Evolutionary conservation across 2,888 invertebrate species (phyloP), one percentile per base, ranked within the genome.

Genomic region (Spisula subtruncata): DNA sequence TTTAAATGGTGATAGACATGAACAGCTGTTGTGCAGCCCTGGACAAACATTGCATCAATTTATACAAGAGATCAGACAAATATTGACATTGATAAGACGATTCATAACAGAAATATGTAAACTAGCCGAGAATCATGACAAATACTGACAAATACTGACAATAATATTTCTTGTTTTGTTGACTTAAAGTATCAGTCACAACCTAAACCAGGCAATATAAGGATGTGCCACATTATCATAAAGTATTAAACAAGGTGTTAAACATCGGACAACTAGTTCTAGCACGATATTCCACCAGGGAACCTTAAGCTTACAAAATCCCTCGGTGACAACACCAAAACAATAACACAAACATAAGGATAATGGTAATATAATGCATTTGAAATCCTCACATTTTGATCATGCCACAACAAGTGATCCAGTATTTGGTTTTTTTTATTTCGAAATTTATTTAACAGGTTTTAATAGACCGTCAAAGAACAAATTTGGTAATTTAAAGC

Each of bases 21-120:
- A 46, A 25, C 46, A 81, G 48, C 29, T 48, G 51, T 81, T 48
- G 81, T 81, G 51, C 81, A 81, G 81, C n/a, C 81, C 14, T 35
- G 32, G 32, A 75, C 75, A 75, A 75, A 75, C 75, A 75, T 75
- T 75, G 75, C 75, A 75, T 75, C 75, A 35, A 75, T 75, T 35
- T 18, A 75, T 75, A 81, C 14, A 25, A 25, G 48, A 79, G 51
- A 85, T 85, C 80, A 35, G n/a, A 20, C 54, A 79, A 85, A 85
- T 80, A 85, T 85, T 85, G 41, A 85, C 85, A 18, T 54, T 20
- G 85, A 85, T 85, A 85, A 85, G 41, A 35, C 79, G 25, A 54
- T 54, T 80, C 14, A 80, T 75, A 75, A 75, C 35, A 75, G 75
- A 75, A 29, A 35, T 75, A 32, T 75, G 14, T 75, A 32, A 75